These are phyloP conservation scores for Tetheella fluctuosa DNA, from an alignment of 2,888 invertebrate genomes.

Conservation along the genomic window DNA sequence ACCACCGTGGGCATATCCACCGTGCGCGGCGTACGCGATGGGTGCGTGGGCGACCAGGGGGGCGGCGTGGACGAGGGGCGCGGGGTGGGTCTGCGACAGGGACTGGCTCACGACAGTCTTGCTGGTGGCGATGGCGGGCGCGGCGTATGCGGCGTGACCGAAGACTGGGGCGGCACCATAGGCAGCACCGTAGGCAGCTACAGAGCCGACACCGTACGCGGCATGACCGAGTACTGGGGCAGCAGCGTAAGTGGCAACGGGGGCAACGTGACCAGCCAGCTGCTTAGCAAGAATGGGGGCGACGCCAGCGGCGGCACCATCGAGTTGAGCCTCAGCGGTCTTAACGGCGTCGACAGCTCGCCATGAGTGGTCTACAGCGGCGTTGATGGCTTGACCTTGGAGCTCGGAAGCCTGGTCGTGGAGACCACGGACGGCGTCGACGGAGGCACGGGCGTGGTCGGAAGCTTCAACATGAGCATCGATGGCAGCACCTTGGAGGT, in stretches of 20 bases:
- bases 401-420: slow-evolving; percentile 78
- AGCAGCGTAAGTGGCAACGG: slow-evolving; percentile 34
- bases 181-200: slow-evolving; percentile 25
- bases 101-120: slow-evolving; percentile 65
- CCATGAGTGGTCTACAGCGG: slow-evolving; percentile 79
- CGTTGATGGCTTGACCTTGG: slow-evolving; percentile 76
- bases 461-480: slow-evolving; percentile 75
- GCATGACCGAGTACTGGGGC: slow-evolving; percentile 19
- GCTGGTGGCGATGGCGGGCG: slow-evolving; percentile 52
- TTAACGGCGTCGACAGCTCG: slow-evolving; percentile 75
- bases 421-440: slow-evolving; percentile 71
- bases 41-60: slow-evolving; percentile 46
- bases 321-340: slow-evolving; percentile 73
- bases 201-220: slow-evolving; percentile 34
- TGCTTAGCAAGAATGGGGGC: slow-evolving; percentile 77
- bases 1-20: slow-evolving; percentile 32
- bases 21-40: slow-evolving; percentile 35
- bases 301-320: slow-evolving; percentile 77
- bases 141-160: slow-evolving; percentile 20
- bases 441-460: slow-evolving; percentile 76
- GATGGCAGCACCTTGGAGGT: slow-evolving; percentile 74
- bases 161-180: slow-evolving; percentile 22
- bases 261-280: slow-evolving; percentile 64
- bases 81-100: slow-evolving; percentile 71
- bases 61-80: slow-evolving; percentile 56